Evolutionary conservation across 2,113 vertebrate genomes (phyloP), one percentile per base, ranked within the genome.

Genomic region (Pygoscelis adeliae): DNA sequence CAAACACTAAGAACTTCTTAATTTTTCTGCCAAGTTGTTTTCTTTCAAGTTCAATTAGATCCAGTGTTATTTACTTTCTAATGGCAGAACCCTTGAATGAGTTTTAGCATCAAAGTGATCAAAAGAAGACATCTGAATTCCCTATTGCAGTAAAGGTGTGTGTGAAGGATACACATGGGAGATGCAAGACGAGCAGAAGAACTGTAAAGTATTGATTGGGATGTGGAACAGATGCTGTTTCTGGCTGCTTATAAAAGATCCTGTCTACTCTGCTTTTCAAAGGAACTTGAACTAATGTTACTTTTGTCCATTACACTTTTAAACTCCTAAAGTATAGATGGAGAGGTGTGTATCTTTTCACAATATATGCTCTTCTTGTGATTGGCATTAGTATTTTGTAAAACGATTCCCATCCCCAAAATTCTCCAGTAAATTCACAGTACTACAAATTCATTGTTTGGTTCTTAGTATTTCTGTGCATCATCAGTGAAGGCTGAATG

Each of bases 211-310:
- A 72, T 71, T 89, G 80, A 56, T 40, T 67, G 47, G 62, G 72
- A 40, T 93, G 59, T 87, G 40, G 71, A 93, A 74, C 83, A 96
- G 85, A 77, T 88, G 82, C 69, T 94, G 34, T 62, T 90, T 87
- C 59, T 83, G 88, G 22, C 71, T 92, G 40, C 32, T 93, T 74
- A 23, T 15, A 30, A 82, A 86, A 85, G 42, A 63, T 72, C 32
- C 18, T 5, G 6, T 89, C 69, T 84, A 52, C 27, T 42, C 22
- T 85, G 15, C 36, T 87, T 91, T 96, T 84, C 89, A 91, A 59
- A 92, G 69, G 74, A 89, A 19, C 30, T 55, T 90, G 50, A 50
- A 55, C 50, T 91, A 59, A 2, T 19, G 11, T 65, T 76, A 22
- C 50, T 79, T 83, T 81, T 81, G 74, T 52, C 49, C 21, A 69